Conservation (phyloP, 1,140 invertebrate genomes). For the Augochlora pura region DNA sequence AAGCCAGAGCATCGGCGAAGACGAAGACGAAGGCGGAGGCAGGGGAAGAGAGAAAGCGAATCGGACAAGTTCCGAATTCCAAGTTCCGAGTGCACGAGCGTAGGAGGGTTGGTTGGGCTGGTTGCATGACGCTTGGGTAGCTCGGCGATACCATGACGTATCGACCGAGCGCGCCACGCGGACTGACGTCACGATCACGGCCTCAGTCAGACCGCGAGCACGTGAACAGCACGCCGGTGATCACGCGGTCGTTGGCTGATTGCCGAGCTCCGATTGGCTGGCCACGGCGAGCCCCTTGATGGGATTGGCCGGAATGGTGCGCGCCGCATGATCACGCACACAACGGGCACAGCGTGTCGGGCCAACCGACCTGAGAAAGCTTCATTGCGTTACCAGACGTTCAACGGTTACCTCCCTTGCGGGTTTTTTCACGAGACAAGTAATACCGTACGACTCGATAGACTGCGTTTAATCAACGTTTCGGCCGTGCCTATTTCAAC, state of each 20-base stretch:
- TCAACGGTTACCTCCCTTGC: slow-evolving; percentile 58
- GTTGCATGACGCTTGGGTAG: slow-evolving; percentile 65
- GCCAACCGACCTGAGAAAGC: slow-evolving; percentile 70
- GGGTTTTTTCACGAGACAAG: slow-evolving; percentile 40
- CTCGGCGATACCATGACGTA: slow-evolving; percentile 74
- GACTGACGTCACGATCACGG: slow-evolving; percentile 80
- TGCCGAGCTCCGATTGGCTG: slow-evolving; percentile 71
- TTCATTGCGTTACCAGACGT: slow-evolving; percentile 71
- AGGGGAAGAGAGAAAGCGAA: slow-evolving; percentile 22
- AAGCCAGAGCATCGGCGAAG: too few relatives aligned
- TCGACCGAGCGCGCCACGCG: slow-evolving; percentile 74
- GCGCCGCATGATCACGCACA: slow-evolving; percentile 70
- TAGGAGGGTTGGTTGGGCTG: slow-evolving; percentile 24
- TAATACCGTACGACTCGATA: slow-evolving; percentile 4
- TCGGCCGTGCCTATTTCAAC: slow-evolving; percentile 16
- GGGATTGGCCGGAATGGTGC: slow-evolving; percentile 69
- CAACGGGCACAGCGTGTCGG: slow-evolving; percentile 50
- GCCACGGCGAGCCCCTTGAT: slow-evolving; percentile 75
- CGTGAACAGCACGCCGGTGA: slow-evolving; percentile 80
- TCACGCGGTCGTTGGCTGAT: slow-evolving; percentile 76
- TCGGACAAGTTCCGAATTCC: slow-evolving; percentile 2
- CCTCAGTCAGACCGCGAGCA: slow-evolving; percentile 76
- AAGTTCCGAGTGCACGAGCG: neutral
- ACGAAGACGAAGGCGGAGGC: too few relatives aligned
- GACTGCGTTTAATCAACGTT: slow-evolving; percentile 8